Evolutionary conservation across 37 sponge, comb jelly and placozoan species (phyloP), one percentile per base, ranked within the genome.

Genomic region (Ianthella basta): DNA sequence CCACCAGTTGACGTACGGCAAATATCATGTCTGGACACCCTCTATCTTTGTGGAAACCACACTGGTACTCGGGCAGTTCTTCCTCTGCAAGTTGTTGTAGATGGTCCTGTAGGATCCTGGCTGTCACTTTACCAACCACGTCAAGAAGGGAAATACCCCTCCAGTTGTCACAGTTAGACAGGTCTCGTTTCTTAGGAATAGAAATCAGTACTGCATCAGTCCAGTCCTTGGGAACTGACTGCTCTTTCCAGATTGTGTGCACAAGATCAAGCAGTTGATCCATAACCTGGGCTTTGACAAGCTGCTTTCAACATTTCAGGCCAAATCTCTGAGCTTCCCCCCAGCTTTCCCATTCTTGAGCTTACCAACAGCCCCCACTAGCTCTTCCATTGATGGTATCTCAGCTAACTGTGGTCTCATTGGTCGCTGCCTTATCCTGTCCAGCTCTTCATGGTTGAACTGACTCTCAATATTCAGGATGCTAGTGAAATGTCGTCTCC

Each of bases 401-500:
- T 19, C 15, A 20, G 59, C 18, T 57, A 57, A 20, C 59, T 19
- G 19, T 20, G 19, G 19, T 57, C 19, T 57, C 59, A 15, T n/a
- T n/a, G n/a, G n/a, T n/a, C n/a, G n/a, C n/a, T n/a, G n/a, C n/a
- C n/a, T n/a, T n/a, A 15, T 57, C 75, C 85, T 8, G 10, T 55
- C 60, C 74, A 12, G 20, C 70, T 73, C 74, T 19, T 0, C 75
- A 40, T 29, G 6, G 40, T 72, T 25, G 54, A 72, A 84, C 74
- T 84, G 75, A 59, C 75, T 55, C 15, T 34, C 4, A 4, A 72
- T 67, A 37, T 84, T 84, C 38, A 84, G 60, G 14, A 84, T 56
- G 8, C 35, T 19, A 36, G 60, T 72, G 44, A 84, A 84, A 23
- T 84, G 74, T 12, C 85, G 8, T 39, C 18, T 41, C 73, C 85